Base-by-base conservation (phyloP, 2,888 invertebrate species). In the Diadegma fenestrale region DNA sequence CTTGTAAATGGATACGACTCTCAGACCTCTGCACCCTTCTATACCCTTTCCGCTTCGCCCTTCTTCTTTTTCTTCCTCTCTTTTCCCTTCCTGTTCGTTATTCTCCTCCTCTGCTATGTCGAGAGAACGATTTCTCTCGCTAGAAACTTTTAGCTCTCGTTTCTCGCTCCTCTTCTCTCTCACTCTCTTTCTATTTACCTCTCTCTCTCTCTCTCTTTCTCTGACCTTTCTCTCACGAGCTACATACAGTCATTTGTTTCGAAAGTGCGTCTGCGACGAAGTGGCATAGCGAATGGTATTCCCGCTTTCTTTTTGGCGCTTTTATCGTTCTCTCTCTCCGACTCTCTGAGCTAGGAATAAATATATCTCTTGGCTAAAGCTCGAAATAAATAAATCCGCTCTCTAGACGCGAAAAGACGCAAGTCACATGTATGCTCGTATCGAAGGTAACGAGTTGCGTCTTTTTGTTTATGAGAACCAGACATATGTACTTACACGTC, bases 1-100 rank as follows among this genome's bases (percentile, higher is more conserved):
- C 90, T 91, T 90, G 90, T 90, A 92, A 92, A 92, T 92, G 91
- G 91, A 91, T 92, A 89, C 88, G 88, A 89, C 88, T 91, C 80
- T 82, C 88, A 89, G 89, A 89, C 88, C 88, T 87, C 84, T 85
- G 86, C 82, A 82, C 79, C 79, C 85, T 72, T 82, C 82, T 80
- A 76, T 82, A 79, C 76, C 79, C 76, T 85, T 85, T 84, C 87
- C 77, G 64, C 78, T 80, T 83, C 71, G 61, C 81, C 72, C 75
- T 54, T 66, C 82, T 61, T 73, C 68, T 64, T 48, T 54, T 33
- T 61, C 71, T 12, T 43, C 58, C 58, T 37, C 71, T 54, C 33
- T 14, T 51, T 43, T 17, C 22, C 17, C 73, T 54, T 64, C 17
- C 75, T 61, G 22, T 64, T 37, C 58, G n/a, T 81, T 69, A 26